Evolutionary conservation across 2,797 vertebrate species (phyloP).

Genomic region (Pteropus rufus): DNA sequence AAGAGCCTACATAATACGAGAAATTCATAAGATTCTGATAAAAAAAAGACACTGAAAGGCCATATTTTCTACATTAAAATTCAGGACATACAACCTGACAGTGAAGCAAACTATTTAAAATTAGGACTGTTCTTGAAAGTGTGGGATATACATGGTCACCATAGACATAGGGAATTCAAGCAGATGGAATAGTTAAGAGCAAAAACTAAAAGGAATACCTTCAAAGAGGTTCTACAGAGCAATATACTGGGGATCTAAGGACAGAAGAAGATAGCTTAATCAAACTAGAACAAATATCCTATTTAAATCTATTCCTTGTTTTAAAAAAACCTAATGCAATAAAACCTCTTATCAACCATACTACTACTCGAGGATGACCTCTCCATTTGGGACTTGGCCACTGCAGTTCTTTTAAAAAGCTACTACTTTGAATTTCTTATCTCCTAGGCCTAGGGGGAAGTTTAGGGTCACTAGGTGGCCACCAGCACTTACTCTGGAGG

Average conservation of each 20-base stretch:
- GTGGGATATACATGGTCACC: background rate
- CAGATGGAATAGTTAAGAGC: background rate
- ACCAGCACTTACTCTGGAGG: slow-evolving; percentile 94
- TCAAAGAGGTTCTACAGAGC: background rate
- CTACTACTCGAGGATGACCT: background rate
- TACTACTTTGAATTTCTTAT: slow-evolving; percentile 29
- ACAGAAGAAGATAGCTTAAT: slow-evolving; percentile 15
- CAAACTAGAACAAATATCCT: slow-evolving; percentile 3
- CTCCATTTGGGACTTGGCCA: background rate
- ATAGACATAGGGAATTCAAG: background rate
- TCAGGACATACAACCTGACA: background rate
- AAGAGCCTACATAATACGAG: background rate
- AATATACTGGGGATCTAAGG: background rate
- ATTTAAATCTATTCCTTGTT: background rate
- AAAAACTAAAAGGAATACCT: slow-evolving; percentile 15
- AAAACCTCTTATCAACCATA: slow-evolving; percentile 7
- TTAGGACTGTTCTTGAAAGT: background rate
- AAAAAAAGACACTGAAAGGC: background rate
- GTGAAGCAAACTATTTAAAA: slow-evolving; percentile 30
- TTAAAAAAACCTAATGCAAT: background rate
- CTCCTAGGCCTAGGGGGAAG: background rate
- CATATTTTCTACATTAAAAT: slow-evolving; percentile 14
- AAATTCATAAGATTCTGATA: background rate
- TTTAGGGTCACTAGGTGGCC: background rate
- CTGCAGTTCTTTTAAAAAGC: background rate